Evolutionary conservation across 2,888 invertebrate genomes (phyloP).

Genomic region (Cheilosia urbana): DNA sequence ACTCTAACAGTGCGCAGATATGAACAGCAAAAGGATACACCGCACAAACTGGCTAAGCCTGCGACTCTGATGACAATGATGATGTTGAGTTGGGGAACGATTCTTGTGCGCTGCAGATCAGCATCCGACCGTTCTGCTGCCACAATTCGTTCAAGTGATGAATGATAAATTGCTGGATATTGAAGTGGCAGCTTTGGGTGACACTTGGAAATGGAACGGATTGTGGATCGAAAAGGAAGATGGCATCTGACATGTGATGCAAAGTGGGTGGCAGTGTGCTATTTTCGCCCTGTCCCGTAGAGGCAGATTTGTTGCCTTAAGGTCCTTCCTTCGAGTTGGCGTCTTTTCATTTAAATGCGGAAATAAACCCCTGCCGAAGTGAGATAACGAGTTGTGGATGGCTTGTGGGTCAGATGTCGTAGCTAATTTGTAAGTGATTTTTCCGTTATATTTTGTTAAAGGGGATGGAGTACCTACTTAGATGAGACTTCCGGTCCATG

Average conservation of each 20-base stretch:
- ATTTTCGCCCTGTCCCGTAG: constrained; percentile 1
- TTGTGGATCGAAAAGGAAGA: constrained; percentile 12
- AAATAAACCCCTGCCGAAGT: constrained; percentile 11
- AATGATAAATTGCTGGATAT: constrained; percentile 70
- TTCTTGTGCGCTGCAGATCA: constrained; percentile 14
- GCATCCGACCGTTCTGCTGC: constrained; percentile 6
- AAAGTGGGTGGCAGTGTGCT: constrained; percentile 19
- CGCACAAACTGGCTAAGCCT: constrained; percentile 14
- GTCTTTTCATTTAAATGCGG: constrained; percentile 29
- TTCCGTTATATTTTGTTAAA: background rate
- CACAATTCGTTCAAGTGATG: constrained; percentile 63
- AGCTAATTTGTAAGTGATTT: constrained; percentile 55
- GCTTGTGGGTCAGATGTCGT: constrained; percentile 59
- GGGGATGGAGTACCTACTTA: no score
- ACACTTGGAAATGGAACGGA: constrained; percentile 36
- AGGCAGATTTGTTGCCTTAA: constrained; percentile 7
- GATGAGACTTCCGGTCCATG: no score
- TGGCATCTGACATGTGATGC: constrained; percentile 43
- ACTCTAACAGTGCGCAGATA: background rate
- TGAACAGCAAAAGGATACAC: constrained; percentile 25
- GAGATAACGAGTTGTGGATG: constrained; percentile 22
- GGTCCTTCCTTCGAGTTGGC: constrained; percentile 11
- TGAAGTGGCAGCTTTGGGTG: constrained; percentile 31
- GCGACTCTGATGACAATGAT: constrained; percentile 24
- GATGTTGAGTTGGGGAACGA: background rate